These are phyloP conservation scores for Orthochromis indermauri DNA, from an alignment of 2,113 vertebrate species.

Conservation along the genomic window DNA sequence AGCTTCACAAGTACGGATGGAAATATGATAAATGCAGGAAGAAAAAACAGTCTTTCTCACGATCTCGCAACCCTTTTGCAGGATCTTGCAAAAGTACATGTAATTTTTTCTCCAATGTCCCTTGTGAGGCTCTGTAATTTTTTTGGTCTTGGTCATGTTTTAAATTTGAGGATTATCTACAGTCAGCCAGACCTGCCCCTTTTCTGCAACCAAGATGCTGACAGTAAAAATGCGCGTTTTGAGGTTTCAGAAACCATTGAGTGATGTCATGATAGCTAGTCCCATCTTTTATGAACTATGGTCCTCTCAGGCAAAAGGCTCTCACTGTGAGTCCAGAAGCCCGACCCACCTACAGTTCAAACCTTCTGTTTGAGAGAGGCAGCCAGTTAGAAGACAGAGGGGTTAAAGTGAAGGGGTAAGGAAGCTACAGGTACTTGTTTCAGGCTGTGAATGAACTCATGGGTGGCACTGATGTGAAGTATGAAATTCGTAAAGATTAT, in stretches of 20 bases:
- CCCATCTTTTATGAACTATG: neutral
- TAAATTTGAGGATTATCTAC: neutral
- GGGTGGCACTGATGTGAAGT: neutral
- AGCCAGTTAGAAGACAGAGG: neutral
- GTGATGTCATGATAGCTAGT: neutral
- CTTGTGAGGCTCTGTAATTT: neutral
- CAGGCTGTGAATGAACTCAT: neutral
- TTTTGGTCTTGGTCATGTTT: neutral
- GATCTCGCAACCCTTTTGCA: neutral
- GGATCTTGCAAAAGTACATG: neutral
- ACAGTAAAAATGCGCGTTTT: accelerated
- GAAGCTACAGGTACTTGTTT: neutral
- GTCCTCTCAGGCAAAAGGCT: neutral
- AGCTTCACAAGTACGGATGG: neutral
- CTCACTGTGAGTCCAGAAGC: neutral
- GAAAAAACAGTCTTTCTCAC: neutral
- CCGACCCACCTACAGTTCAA: neutral
- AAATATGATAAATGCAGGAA: neutral
- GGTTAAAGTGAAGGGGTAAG: neutral
- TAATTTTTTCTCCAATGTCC: neutral
- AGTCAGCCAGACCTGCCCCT: neutral
- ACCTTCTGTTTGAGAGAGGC: neutral
- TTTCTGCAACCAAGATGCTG: neutral
- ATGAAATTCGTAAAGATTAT: neutral
- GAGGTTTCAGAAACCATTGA: neutral